Percentiles rank a stretch among this genome's conserved stretches.
Conservation (phyloP, 2,888 invertebrate genomes). For the Stegana nigrithorax region DNA sequence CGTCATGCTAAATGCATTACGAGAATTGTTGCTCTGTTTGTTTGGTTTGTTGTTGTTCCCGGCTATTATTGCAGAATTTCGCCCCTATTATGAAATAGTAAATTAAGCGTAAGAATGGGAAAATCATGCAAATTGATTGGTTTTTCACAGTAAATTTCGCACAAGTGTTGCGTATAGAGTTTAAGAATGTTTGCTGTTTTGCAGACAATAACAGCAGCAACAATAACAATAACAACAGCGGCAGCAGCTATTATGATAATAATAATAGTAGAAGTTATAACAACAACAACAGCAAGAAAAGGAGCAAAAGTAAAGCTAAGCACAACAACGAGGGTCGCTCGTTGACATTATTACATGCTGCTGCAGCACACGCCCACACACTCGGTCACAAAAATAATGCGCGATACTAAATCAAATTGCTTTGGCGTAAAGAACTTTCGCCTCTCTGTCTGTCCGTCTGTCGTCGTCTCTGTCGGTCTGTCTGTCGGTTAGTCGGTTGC, state of each 20-base stretch:
- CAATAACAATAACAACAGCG: background rate
- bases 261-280: background rate
- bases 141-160: slow-evolving; percentile 16
- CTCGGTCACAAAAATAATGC: slow-evolving; percentile 36
- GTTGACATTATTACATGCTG: slow-evolving; percentile 54
- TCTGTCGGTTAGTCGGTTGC: too few relatives aligned
- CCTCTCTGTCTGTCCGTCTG: slow-evolving; percentile 22
- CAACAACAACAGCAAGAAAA: background rate
- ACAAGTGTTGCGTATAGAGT: slow-evolving; percentile 11
- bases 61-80: too few relatives aligned
- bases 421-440: slow-evolving; percentile 35
- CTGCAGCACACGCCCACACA: slow-evolving; percentile 17
- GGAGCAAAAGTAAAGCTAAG: slow-evolving; percentile 7
- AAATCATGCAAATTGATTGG: slow-evolving; percentile 52
- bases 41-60: too few relatives aligned
- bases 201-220: too few relatives aligned
- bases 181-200: too few relatives aligned
- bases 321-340: slow-evolving; percentile 43
- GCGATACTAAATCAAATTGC: slow-evolving; percentile 52
- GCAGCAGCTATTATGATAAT: slow-evolving; percentile 17
- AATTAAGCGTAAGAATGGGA: slow-evolving; percentile 53
- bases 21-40: too few relatives aligned
- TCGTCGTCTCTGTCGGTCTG: background rate
- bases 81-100: slow-evolving; percentile 56
- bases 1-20: too few relatives aligned